Percentiles rank a stretch among this genome's conserved stretches.
These are phyloP conservation scores for Discoglossus pictus DNA, from an alignment of 2,797 vertebrate species.

Conservation along the genomic window DNA sequence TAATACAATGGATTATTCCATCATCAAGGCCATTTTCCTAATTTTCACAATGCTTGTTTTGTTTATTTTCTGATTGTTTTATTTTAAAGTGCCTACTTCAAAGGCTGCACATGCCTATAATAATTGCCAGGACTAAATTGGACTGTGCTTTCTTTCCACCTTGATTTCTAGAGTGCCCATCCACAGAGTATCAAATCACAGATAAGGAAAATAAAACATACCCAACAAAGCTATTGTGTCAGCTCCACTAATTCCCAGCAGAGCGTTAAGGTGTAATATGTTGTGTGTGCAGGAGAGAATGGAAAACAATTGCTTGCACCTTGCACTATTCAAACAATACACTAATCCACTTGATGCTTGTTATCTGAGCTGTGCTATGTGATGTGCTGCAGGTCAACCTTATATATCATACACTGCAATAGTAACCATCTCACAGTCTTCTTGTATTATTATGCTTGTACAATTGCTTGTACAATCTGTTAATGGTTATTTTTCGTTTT, in stretches of 20 bases:
- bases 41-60: not conserved
- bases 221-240: slow-evolving; percentile 67
- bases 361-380: slow-evolving; percentile 52
- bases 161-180: slow-evolving; percentile 55
- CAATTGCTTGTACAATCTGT: no score
- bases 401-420: slow-evolving; percentile 10
- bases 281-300: slow-evolving; percentile 64
- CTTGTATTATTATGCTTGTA: no score
- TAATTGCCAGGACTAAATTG: slow-evolving; percentile 40
- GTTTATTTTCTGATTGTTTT: slow-evolving; percentile 8
- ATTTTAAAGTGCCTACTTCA: slow-evolving; percentile 21
- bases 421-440: no score
- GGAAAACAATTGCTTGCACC: slow-evolving; percentile 67
- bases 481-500: no score
- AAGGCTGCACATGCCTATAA: slow-evolving; percentile 36
- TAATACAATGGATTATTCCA: not conserved
- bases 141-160: slow-evolving; percentile 45
- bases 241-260: slow-evolving; percentile 57
- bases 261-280: slow-evolving; percentile 58
- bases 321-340: slow-evolving; percentile 65
- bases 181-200: slow-evolving; percentile 35
- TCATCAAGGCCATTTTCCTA: not conserved
- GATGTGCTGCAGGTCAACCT: slow-evolving; percentile 42
- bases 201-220: slow-evolving; percentile 71
- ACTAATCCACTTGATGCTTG: slow-evolving; percentile 66